Base-by-base conservation (phyloP, 2,797 vertebrate species). In the Muscicapa comitata region DNA sequence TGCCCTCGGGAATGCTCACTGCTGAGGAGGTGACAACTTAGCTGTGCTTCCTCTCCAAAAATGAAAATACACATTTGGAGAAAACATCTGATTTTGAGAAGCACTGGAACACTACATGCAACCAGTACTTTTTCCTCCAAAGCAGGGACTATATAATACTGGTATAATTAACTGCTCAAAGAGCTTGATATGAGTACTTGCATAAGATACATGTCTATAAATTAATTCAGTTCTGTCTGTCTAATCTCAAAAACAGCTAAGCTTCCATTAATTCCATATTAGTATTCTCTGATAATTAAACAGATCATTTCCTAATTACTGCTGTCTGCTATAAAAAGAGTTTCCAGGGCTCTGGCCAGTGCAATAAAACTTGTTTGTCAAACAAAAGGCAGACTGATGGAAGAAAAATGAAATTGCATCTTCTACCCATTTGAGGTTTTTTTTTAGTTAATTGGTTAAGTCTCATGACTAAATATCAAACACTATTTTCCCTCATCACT, bases 171-270 rank as follows among this genome's bases (percentile, higher is more conserved):
- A 78, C 63, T 86, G n/a, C 58, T 89, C 28, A 90, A 96, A 86
- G n/a, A 94, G 33, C 72, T 80, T 83, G 43, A 88, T 59, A 73
- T 13, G 48, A 94, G 12, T 83, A 90, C 66, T 90, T 95, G 26
- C 47, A 66, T 33, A 80, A 77, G 45, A 88, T 26, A 79, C 40
- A 61, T 55, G 14, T 35, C 86, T 75, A 62, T 51, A 84, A 55
- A 82, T 37, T 42, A 71, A 86, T 86, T 96, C 37, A 66, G 57
- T 96, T 88, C 67, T 79, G 23, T 81, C 93, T 96, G 45, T 70
- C 81, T 76, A 26, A 67, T 67, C 45, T 77, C 50, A 67, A 76
- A 87, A 94, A 26, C 17, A 94, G 66, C 33, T 88, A 83, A 68
- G 35, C 40, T 87, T 73, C 53, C 86, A 83, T 84, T 73, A 25